Evolutionary conservation across 1,140 invertebrate genomes (phyloP).

Genomic region (Panagrolaimus sp.): DNA sequence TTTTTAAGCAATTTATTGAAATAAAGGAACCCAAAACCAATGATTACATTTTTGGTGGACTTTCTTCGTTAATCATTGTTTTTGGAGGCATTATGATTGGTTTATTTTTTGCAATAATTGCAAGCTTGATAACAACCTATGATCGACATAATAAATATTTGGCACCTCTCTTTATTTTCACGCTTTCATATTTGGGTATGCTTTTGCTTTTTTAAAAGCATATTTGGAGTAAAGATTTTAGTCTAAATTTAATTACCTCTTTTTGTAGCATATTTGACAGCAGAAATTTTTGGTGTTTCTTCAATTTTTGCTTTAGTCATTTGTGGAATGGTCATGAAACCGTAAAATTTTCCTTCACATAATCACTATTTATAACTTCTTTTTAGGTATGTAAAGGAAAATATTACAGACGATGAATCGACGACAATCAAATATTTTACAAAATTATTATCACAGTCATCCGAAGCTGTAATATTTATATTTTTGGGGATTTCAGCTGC

Average conservation of each 20-base stretch:
- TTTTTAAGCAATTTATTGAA: constrained; percentile 74
- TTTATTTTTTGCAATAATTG: constrained; percentile 87
- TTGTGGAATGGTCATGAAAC: constrained; percentile 97
- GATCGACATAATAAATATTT: not conserved
- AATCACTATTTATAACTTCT: no score
- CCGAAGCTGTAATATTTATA: constrained; percentile 97
- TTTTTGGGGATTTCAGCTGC: constrained; percentile 93
- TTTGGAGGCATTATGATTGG: constrained; percentile 86
- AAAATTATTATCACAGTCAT: constrained; percentile 78
- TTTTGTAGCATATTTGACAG: constrained; percentile 46
- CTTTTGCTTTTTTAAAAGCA: no score
- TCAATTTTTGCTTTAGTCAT: constrained; percentile 67
- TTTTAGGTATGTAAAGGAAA: constrained; percentile 92
- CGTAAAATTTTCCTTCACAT: no score
- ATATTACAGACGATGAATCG: constrained; percentile 93
- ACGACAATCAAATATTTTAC: constrained; percentile 95
- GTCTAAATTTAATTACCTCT: constrained; percentile 34
- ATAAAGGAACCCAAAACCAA: constrained; percentile 50
- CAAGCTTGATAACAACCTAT: constrained; percentile 64
- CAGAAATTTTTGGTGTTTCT: constrained; percentile 50
- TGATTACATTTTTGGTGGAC: constrained; percentile 74
- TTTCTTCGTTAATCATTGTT: constrained; percentile 86
- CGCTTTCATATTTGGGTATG: no score
- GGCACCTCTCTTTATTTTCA: no score
- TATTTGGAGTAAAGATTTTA: no score